Evolutionary conservation across 2,888 invertebrate species (phyloP), one percentile per base, ranked within the genome.

Genomic region (Cerastoderma edule): DNA sequence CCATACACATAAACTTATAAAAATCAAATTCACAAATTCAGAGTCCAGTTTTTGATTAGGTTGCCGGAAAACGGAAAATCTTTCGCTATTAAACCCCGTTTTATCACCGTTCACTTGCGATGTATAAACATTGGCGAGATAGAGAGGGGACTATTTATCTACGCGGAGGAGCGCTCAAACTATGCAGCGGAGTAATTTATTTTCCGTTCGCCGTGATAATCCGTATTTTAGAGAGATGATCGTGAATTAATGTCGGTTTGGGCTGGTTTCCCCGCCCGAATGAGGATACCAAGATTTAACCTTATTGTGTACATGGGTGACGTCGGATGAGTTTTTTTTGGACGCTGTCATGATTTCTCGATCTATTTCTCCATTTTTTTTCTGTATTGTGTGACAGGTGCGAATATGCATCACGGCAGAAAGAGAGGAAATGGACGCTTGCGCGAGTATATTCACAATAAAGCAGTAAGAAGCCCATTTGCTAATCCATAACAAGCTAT

Each of bases 61-160:
- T 80, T 80, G 80, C 80, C 77, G 75, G 69, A 64, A 77, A 72
- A 80, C 76, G 63, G 68, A 75, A 80, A 69, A 76, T 72, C 69
- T 68, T 74, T 57, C 33, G 67, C 60, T 63, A 80, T 80, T 72
- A 80, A 76, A 74, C 54, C 63, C 68, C 74, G 44, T 71, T 80
- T 80, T 74, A 72, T 80, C 80, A 80, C 74, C 28, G 35, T 48
- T n/a, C n/a, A 68, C 63, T 60, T 74, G 80, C 72, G 72, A 80
- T 74, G 74, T 74, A 60, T 53, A 30, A 65, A 63, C 76, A 66
- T 60, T 50, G 44, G 39, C 24, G 35, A n/a, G n/a, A 72, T 71
- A 76, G 68, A 76, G 33, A 24, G 5, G 19, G 64, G 6, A 72
- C 60, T 73, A 76, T 77, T 80, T 81, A 81, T 81, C 77, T 72